Conservation (phyloP, 2,888 invertebrate genomes). For the Eupsilia transversa region DNA sequence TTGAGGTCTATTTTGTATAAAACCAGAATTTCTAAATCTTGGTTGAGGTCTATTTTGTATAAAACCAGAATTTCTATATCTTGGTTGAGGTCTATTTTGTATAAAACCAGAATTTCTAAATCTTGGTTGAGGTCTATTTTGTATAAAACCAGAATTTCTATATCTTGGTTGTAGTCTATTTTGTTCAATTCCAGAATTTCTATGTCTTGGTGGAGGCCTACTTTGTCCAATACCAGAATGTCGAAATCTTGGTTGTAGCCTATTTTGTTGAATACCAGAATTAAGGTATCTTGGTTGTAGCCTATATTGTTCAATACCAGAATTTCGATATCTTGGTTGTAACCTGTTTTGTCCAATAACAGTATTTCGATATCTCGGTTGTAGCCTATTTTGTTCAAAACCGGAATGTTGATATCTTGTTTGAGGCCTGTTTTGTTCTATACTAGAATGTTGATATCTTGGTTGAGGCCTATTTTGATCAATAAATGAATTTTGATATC, state of each 20-base stretch:
- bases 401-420: rapidly evolving
- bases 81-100: neutral
- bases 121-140: neutral
- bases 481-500: rapidly evolving
- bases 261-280: neutral
- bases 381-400: neutral
- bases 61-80: too few species aligned
- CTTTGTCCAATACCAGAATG: neutral
- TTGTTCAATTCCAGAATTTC: neutral
- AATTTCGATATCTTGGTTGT: neutral
- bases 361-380: rapidly evolving
- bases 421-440: neutral
- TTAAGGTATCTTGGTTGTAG: neutral
- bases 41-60: too few species aligned
- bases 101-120: neutral
- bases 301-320: neutral
- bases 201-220: neutral
- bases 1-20: too few species aligned
- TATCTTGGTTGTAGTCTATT: neutral
- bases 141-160: neutral
- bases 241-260: too few species aligned
- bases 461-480: neutral
- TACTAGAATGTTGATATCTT: neutral
- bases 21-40: too few species aligned
- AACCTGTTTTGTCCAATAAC: too few species aligned